These are phyloP conservation scores for Melanchra persicariae DNA, from an alignment of 2,888 invertebrate genomes.

Conservation along the genomic window DNA sequence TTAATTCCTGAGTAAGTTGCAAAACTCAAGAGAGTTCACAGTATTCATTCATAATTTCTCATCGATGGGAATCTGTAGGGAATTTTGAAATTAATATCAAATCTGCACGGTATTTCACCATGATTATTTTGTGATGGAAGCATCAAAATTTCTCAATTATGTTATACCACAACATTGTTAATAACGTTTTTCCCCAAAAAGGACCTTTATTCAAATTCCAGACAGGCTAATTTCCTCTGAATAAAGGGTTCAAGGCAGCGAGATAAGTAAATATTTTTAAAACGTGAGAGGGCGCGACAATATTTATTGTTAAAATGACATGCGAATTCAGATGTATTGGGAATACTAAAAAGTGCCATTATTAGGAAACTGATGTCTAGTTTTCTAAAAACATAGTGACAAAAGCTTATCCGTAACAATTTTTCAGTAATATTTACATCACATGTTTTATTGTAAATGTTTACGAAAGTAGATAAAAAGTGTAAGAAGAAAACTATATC, in stretches of 20 bases:
- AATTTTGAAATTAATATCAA: constrained; percentile 3
- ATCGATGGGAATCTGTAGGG: constrained; percentile 48
- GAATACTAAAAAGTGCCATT: background rate
- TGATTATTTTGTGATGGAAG: background rate
- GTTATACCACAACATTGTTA: constrained; percentile 14
- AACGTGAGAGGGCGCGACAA: constrained; percentile 8
- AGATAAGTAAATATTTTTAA: constrained; percentile 43
- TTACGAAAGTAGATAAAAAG: background rate
- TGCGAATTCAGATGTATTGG: background rate
- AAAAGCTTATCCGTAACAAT: background rate
- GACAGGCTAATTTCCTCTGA: constrained; percentile 74
- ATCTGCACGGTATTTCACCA: background rate
- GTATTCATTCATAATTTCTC: constrained; percentile 25
- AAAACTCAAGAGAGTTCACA: constrained; percentile 39
- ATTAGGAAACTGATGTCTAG: background rate
- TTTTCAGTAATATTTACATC: background rate
- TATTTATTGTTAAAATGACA: constrained; percentile 16
- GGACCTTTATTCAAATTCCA: constrained; percentile 65
- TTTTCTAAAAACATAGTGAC: background rate
- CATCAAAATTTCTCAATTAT: constrained; percentile 7
- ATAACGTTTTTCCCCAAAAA: constrained; percentile 3
- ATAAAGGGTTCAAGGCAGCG: constrained; percentile 61
- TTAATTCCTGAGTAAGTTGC: constrained; percentile 48
- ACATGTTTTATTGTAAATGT: background rate
- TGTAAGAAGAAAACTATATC: background rate